Base-by-base conservation (phyloP, 2,113 vertebrate species). In the Arothron firmamentum region DNA sequence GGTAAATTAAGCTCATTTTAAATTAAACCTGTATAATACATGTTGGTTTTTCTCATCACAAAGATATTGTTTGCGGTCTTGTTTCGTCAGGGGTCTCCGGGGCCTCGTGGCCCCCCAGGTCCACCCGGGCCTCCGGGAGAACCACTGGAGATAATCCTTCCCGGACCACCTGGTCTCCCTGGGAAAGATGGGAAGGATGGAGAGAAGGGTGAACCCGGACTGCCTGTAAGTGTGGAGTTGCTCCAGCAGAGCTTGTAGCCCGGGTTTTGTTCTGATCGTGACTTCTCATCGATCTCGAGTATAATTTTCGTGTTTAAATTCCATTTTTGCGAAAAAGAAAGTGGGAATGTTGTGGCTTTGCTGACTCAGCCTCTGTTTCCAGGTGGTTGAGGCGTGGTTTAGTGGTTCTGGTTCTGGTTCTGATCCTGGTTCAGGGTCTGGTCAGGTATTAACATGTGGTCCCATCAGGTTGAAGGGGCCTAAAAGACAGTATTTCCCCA, bases 161-260 rank as follows among this genome's bases (percentile, higher is more conserved):
- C 79, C 31, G 93, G 92, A 61, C 79, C 61, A 14, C 84, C 92
- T 52, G 94, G 92, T 1, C 60, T 75, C 43, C 88, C 93, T 68
- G 94, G 93, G 25, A 83, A 85, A 81, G 88, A 88, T 43, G 89
- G 90, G 19, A 76, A 70, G 54, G 81, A 93, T 12, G 95, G 95
- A 67, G 45, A 74, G 67, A 78, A 66, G 23, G 96, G 94, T 11
- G 81, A 92, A 63, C 84, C 87, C 48, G 94, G 94, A 15, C 78
- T 87, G 17, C 89, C 88, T 67, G 95, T 97, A 45, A 94, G 93
- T 89, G 12, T 0, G 10, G 15, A 7, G 15, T 1, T 16, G 4
- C 45, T 17, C 16, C 45, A 5, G 45, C 45, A 3, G 13, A 46
- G 9, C 45, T 47, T n/a, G 10, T 47, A 38, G 34, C 34, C 34